Base-by-base conservation (phyloP, 1,140 invertebrate genomes). In the Aricia agestis region DNA sequence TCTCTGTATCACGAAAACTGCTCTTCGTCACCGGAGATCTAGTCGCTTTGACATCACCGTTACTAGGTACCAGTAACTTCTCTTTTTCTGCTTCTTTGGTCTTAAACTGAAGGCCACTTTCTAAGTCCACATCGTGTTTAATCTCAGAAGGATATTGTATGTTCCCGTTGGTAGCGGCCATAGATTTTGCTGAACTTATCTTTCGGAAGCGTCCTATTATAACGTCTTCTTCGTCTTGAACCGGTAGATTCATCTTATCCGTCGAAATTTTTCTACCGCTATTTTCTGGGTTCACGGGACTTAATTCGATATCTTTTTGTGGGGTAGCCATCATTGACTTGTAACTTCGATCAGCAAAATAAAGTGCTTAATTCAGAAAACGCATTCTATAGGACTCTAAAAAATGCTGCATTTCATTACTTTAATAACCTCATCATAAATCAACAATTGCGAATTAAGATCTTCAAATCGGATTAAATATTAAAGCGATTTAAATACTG, bases 1-100 rank as follows among this genome's bases (percentile, higher is more conserved):
- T 94, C 72, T 94, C 93, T 41, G 93, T 88, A 79, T 94, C 93
- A 31, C 93, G 89, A 75, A 94, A 94, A 81, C 93, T 94, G 76
- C 93, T 94, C 78, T 93, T 94, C 7, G 93, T 93, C 18, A 91
- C 68, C 0, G 87, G 82, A 0, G 80, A 80, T 42, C 81, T 81
- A 0, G 78, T 76, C 32, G 84, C 82, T 19, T 82, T 70, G 6
- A 77, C 72, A 7, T 68, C 67, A 9, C 79, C 81, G 18, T 83
- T 82, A 7, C 61, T 78, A 5, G 74, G 66, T 1, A 72, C 32
- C 0, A 83, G 68, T 61, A 84, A 74, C 72, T 82, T 83, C 17
- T 91, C 82, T 18, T 76, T 86, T 41, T 86, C 84, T 1, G 70
- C 69, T 11, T 84, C 84, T 69, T 78, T 84, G 0, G 77, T 69